Percentiles rank a stretch among this genome's conserved stretches.
phyloP scores from a whole-genome alignment of 1,140 invertebrate species.

The Calephelis nemesis region DNA sequence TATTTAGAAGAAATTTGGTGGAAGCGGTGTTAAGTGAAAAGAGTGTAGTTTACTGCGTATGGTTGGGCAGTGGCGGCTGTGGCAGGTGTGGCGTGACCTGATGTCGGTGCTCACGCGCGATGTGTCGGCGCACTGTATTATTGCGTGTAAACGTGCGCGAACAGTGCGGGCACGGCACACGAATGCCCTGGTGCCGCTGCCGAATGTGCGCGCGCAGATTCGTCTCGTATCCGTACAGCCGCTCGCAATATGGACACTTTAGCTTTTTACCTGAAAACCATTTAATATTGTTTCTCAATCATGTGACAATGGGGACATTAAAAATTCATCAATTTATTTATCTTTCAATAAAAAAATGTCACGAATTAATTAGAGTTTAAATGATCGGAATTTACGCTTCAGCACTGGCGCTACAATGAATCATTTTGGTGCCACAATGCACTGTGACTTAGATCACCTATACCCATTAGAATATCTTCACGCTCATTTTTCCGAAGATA shows the following conservation, averaged over 20 bases:
- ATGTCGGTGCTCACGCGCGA: slow-evolving; percentile 91
- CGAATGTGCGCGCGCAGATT: slow-evolving; percentile 93
- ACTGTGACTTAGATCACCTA: too few relatives aligned
- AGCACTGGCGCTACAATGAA: too few relatives aligned
- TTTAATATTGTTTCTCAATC: slow-evolving; percentile 1
- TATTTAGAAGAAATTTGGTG: neutral
- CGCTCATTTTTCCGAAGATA: too few relatives aligned
- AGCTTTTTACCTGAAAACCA: slow-evolving; percentile 88
- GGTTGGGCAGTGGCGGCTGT: slow-evolving; percentile 78
- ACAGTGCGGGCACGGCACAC: slow-evolving; percentile 93
- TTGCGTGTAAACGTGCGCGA: slow-evolving; percentile 94
- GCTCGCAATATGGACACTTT: slow-evolving; percentile 94
- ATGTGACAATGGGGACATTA: too few relatives aligned
- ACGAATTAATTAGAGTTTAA: too few relatives aligned
- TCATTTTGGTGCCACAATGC: too few relatives aligned
- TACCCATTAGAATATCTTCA: too few relatives aligned
- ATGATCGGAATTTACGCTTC: too few relatives aligned
- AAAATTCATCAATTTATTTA: too few relatives aligned
- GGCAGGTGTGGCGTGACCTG: slow-evolving; percentile 85
- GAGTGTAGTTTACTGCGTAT: slow-evolving; percentile 77
- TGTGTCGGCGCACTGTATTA: slow-evolving; percentile 93
- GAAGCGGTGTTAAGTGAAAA: slow-evolving; percentile 22
- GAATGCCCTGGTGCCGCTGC: slow-evolving; percentile 93
- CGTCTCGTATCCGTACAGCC: slow-evolving; percentile 95
- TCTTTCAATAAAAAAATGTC: neutral